phyloP scores from a whole-genome alignment of 2,113 vertebrate species.

The Dinomys branickii region DNA sequence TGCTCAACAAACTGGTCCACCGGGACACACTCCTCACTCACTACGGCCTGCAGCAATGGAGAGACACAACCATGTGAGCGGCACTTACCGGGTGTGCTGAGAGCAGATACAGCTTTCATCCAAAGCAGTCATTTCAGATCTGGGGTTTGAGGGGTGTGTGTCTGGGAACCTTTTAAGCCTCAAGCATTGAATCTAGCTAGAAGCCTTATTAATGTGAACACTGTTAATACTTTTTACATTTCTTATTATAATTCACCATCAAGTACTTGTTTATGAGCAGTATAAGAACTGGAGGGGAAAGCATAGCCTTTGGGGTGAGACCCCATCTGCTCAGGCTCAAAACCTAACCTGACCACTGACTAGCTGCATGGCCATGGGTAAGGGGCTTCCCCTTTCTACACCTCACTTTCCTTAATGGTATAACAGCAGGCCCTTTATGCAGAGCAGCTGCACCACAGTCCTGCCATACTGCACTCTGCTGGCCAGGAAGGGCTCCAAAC shows the following conservation, averaged over 20 bases:
- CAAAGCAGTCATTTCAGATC: neutral
- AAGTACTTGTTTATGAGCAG: no score
- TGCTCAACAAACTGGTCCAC: constrained; percentile 92
- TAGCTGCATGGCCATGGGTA: neutral
- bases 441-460: neutral
- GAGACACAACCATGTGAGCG: rapidly evolving
- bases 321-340: neutral
- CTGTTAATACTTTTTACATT: neutral
- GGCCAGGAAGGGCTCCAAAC: no score
- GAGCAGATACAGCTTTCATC: neutral
- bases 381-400: neutral
- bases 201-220: neutral
- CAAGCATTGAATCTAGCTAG: neutral
- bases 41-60: constrained; percentile 85
- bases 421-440: neutral
- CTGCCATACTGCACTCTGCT: neutral
- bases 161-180: neutral
- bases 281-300: neutral
- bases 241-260: neutral
- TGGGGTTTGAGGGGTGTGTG: no score
- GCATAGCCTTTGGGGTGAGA: neutral
- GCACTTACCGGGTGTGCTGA: rapidly evolving
- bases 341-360: neutral
- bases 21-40: constrained; percentile 91
- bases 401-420: neutral